A percentile compares a stretch with the other conserved stretches of the same genome.
These are phyloP conservation scores for Pardalotus punctatus DNA, from an alignment of 2,113 vertebrate species.

Conservation along the genomic window DNA sequence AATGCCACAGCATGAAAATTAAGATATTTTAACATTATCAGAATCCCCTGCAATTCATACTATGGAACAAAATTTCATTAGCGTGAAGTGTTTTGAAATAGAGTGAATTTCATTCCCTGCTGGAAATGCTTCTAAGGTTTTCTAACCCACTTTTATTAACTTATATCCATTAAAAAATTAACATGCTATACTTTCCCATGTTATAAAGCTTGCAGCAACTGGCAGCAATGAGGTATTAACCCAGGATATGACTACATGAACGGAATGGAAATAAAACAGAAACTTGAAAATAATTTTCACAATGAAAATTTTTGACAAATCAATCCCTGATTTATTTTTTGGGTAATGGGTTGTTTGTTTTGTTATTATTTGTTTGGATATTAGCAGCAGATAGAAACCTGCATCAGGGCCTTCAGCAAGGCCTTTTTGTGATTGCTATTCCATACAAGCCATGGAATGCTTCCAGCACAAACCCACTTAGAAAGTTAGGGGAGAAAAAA, in stretches of 20 bases:
- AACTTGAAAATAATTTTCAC: background rate
- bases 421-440: background rate
- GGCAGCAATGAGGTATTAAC: background rate
- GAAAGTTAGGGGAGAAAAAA: background rate
- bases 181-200: background rate
- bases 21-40: background rate
- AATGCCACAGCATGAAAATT: background rate
- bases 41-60: background rate
- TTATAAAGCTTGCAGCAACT: background rate
- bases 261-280: background rate
- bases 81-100: background rate
- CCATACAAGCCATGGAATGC: background rate
- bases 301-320: background rate
- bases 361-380: background rate
- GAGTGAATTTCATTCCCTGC: background rate
- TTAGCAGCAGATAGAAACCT: background rate
- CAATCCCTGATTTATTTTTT: background rate
- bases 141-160: background rate
- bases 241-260: background rate
- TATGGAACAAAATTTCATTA: background rate
- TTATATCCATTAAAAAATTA: background rate
- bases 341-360: background rate
- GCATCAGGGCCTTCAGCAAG: background rate
- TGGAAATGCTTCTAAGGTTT: constrained; percentile 22
- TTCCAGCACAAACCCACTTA: background rate